phyloP scores from a whole-genome alignment of 2,797 vertebrate genomes.

The Prunella strophiata region DNA sequence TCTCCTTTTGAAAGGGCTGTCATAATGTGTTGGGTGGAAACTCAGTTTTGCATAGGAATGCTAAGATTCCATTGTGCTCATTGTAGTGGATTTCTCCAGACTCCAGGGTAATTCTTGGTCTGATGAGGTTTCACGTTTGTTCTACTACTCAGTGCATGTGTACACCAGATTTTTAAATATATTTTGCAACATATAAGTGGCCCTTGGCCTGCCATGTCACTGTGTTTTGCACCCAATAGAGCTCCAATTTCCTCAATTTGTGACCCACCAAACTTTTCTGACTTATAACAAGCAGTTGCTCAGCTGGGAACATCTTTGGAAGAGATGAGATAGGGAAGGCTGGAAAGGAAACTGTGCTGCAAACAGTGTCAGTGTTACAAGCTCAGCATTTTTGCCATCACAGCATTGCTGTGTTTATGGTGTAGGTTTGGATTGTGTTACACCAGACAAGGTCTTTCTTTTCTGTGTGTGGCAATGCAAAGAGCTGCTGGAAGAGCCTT shows the following conservation, averaged over 20 bases:
- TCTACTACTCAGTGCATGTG: not conserved
- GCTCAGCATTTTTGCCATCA: not conserved
- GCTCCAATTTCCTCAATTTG: not conserved
- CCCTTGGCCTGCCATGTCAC: fast-evolving
- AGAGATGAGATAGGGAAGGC: not conserved
- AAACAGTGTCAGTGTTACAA: not conserved
- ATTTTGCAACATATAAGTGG: not conserved
- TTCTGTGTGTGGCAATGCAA: not conserved
- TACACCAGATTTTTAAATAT: not conserved
- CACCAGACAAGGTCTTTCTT: not conserved
- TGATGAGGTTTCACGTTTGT: not conserved
- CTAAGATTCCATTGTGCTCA: not conserved
- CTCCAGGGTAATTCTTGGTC: not conserved
- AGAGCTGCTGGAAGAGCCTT: not conserved
- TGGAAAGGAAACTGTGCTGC: not conserved
- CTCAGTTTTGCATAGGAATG: not conserved
- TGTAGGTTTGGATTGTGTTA: not conserved
- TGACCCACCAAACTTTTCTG: not conserved
- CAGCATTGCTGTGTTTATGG: not conserved
- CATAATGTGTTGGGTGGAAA: not conserved
- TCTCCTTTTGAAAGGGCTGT: not conserved
- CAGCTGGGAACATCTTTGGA: not conserved
- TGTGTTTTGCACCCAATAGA: not conserved
- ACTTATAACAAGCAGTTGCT: not conserved
- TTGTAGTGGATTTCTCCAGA: not conserved